Conservation (phyloP, 2,797 vertebrate genomes). For the Helarctos malayanus region DNA sequence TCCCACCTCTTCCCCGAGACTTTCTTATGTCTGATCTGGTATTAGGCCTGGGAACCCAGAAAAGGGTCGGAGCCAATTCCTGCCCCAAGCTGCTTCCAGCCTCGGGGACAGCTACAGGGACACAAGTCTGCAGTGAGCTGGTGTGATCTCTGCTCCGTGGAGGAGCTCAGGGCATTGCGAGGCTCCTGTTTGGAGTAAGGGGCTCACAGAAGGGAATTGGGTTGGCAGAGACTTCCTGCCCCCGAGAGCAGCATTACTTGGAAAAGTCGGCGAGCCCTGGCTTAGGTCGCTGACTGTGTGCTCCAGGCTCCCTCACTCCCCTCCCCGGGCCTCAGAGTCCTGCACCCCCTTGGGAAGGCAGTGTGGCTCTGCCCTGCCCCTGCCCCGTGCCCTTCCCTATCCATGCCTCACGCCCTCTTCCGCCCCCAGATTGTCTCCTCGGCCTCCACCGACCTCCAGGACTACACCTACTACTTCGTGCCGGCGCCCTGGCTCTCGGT, state of each 20-base stretch:
- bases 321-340: neutral
- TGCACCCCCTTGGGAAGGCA: neutral
- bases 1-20: accelerated
- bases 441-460: conserved; percentile 89
- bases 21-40: neutral
- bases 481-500: conserved; percentile 89
- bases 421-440: conserved; percentile 88
- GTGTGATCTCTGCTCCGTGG: neutral
- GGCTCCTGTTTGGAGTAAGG: neutral
- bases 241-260: neutral
- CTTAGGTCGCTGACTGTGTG: neutral
- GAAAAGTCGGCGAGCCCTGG: neutral
- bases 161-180: accelerated
- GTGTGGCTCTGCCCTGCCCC: accelerated
- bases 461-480: conserved; percentile 90
- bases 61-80: neutral
- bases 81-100: neutral
- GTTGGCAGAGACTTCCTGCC: neutral
- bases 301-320: accelerated
- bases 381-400: accelerated
- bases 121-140: accelerated
- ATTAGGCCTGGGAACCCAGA: neutral
- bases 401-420: neutral
- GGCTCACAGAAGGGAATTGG: neutral
- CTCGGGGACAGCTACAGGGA: neutral